Evolutionary conservation across 2,797 vertebrate genomes (phyloP).

Genomic region (Peromyscus attwateri): DNA sequence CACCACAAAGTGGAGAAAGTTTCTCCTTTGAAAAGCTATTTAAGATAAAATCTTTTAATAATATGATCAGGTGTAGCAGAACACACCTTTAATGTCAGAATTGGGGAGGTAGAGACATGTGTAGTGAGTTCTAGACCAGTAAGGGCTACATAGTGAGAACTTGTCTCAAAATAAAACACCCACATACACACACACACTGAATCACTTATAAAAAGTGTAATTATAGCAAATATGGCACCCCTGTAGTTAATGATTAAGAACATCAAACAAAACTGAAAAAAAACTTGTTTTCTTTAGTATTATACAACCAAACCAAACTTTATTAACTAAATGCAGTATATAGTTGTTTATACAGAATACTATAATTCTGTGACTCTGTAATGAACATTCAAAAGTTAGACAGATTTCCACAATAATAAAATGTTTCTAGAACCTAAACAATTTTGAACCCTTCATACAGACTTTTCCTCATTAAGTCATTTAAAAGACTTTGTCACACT

Average conservation of each 20-base stretch:
- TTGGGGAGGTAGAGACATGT: background rate
- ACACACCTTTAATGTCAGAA: background rate
- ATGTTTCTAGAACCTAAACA: conserved; percentile 49
- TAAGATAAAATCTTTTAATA: conserved; percentile 34
- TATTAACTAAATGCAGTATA: conserved; percentile 32
- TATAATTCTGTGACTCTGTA: conserved; percentile 46
- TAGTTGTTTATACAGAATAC: background rate
- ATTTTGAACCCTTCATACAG: conserved; percentile 21
- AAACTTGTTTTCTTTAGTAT: conserved; percentile 41
- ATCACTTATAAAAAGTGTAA: conserved; percentile 48
- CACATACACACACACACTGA: background rate
- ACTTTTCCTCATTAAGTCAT: conserved; percentile 48
- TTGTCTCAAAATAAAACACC: background rate
- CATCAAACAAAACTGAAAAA: conserved; percentile 41
- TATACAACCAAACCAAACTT: conserved; percentile 55
- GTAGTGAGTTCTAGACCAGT: background rate
- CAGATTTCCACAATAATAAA: conserved; percentile 64
- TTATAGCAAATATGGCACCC: conserved; percentile 24
- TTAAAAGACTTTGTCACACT: conserved; percentile 36
- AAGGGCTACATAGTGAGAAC: background rate
- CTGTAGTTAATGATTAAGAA: conserved; percentile 28
- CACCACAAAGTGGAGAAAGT: background rate
- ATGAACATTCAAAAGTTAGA: conserved; percentile 55
- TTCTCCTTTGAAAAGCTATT: conserved; percentile 52
- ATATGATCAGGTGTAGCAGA: background rate